A percentile compares a stretch with the other conserved stretches of the same genome.
These are phyloP conservation scores for Pseudois nayaur DNA, from an alignment of 2,113 vertebrate species.

Conservation along the genomic window DNA sequence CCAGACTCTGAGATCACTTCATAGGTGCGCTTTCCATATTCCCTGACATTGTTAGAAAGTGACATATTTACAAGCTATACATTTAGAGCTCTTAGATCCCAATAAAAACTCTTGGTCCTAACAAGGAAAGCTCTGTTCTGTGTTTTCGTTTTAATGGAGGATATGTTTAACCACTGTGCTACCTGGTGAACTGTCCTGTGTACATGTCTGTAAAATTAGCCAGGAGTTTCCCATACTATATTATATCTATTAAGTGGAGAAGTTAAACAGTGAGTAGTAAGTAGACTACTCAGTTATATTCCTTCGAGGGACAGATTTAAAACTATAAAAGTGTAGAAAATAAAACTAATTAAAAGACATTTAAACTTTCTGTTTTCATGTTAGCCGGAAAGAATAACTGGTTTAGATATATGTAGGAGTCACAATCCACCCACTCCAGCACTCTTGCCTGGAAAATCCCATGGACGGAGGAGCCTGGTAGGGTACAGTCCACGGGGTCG, in stretches of 20 bases:
- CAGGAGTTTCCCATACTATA: neutral
- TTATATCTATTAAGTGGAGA: neutral
- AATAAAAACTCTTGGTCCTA: neutral
- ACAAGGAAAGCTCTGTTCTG: neutral
- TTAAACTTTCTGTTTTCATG: neutral
- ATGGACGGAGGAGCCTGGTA: too few species aligned
- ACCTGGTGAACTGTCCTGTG: neutral
- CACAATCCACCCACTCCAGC: too few species aligned
- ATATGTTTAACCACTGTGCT: neutral
- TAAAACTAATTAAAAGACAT: neutral
- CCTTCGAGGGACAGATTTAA: neutral
- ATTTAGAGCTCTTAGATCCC: neutral
- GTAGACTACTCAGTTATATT: neutral
- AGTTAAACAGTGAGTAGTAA: neutral
- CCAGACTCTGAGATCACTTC: neutral
- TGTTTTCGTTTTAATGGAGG: neutral
- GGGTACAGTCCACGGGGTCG: too few species aligned
- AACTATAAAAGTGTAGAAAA: neutral
- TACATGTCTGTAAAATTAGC: neutral
- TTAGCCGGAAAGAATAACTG: neutral
- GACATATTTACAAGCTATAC: neutral
- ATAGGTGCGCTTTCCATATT: neutral
- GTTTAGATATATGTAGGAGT: neutral
- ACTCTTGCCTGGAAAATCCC: too few species aligned
- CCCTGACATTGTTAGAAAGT: neutral